phyloP scores from a whole-genome alignment of 2,888 invertebrate genomes.

The Thecocarcelia acutangulata region DNA sequence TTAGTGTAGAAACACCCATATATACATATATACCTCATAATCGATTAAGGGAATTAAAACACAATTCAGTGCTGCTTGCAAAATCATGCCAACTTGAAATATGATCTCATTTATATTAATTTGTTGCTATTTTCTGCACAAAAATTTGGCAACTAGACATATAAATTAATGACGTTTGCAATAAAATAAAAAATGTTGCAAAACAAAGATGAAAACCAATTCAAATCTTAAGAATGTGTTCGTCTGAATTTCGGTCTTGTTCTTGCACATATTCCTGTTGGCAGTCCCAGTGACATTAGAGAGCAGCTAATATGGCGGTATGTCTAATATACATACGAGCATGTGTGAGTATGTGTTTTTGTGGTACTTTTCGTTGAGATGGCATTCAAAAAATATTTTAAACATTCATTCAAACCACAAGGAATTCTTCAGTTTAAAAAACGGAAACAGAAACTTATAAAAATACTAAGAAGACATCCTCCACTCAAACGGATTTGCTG shows the following conservation, averaged over 20 bases:
- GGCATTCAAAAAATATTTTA: constrained; percentile 11
- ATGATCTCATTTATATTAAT: constrained; percentile 1
- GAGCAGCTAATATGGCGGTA: constrained; percentile 29
- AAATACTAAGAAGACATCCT: constrained; percentile 65
- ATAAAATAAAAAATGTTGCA: constrained; percentile 44
- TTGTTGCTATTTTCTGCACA: background rate
- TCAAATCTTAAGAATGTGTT: constrained; percentile 63
- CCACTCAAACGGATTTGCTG: constrained; percentile 48
- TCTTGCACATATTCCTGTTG: constrained; percentile 5
- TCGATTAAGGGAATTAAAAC: constrained; percentile 41
- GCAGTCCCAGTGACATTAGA: constrained; percentile 41
- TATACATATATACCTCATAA: constrained; percentile 47
- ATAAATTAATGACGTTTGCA: constrained; percentile 59
- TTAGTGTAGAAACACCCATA: too few relatives aligned
- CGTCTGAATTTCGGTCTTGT: constrained; percentile 18
- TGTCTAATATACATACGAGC: constrained; percentile 40
- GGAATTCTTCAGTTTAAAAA: constrained; percentile 43
- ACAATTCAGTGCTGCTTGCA: background rate
- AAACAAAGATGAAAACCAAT: constrained; percentile 54
- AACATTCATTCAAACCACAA: constrained; percentile 61
- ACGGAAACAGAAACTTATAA: constrained; percentile 39
- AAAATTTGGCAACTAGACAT: constrained; percentile 4
- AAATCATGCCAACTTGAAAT: constrained; percentile 1
- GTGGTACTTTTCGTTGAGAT: constrained; percentile 6
- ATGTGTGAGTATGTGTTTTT: constrained; percentile 2